Base-by-base conservation (phyloP, 2,888 invertebrate species). In the Colletes collaris region DNA sequence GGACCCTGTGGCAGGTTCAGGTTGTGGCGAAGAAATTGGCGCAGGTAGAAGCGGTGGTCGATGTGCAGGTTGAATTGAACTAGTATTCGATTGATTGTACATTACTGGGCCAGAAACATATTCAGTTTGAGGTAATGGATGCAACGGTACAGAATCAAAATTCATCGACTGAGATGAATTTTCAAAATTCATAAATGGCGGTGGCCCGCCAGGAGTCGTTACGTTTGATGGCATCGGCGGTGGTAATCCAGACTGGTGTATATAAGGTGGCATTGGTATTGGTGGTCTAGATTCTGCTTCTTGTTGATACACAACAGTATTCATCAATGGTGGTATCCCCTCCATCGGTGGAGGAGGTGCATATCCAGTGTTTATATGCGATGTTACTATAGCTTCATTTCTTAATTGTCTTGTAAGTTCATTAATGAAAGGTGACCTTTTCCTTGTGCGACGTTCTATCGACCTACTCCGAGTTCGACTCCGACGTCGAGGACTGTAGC, bases 371-470 rank as follows among this genome's bases (percentile, higher is more conserved):
- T 77, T 82, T 64, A 76, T 52, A 16, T 72, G 76, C 10, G 84
- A 60, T 13, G 86, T 81, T 16, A 83, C 74, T 16, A 85, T 82
- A 65, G 88, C 89, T 58, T 92, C 92, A 3, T 88, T 87, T 44
- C 88, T 85, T n/a, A 93, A 82, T 46, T 92, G 92, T 35, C 93
- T 87, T 0, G 91, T 89, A n/a, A 93, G 86, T 78, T 93, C 92
- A 70, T 92, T 92, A 79, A 93, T 90, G 68, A 93, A 93, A 0
- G 93, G 93, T 46, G 93, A 92, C 27, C 93, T 90, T 68, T 91
- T 92, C 35, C 92, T 86, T 40, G 74, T 19, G 0, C 92, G 91
- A 35, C 89, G 89, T 27, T 89, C 89, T 3, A 88, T 81, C 0
- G 92, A 91, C 70, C 90, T 87, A 66, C 89, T 89, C 13, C 81